Evolutionary conservation across 2,888 invertebrate species (phyloP), one percentile per base, ranked within the genome.

Genomic region (Mesoligia furuncula): DNA sequence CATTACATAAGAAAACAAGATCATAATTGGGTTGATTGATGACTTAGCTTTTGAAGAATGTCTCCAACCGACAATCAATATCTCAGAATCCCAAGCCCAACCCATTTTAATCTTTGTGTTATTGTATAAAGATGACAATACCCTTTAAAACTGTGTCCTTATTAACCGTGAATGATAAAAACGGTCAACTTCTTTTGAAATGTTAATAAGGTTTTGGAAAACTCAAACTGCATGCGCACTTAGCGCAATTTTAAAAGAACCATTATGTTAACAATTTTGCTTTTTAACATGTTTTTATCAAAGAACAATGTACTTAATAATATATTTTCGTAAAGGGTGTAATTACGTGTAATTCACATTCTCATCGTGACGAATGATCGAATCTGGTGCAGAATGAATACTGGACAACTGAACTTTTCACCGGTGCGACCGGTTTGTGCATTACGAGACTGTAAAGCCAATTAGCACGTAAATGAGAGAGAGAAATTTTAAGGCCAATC

Each of bases 271-370:
- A 48, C 24, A 54, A 65, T 31, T 48, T 73, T 39, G 45, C 36
- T 36, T 65, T 59, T 66, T 15, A 61, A 45, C 42, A 54, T n/a
- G 27, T 64, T 72, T 74, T 80, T 36, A 70, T 31, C 8, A 31
- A 24, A 73, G 39, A 71, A 77, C 73, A 71, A 81, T 68, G 64
- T 76, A n/a, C n/a, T n/a, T n/a, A n/a, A n/a, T n/a, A 31, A 59
- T 69, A 62, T 69, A 72, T 79, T 87, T 72, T 62, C 67, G 68
- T 82, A 77, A 84, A 75, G 84, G 39, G 54, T 85, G 80, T 85
- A 85, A 90, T 90, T 87, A 88, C 71, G 73, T 68, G 81, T 82
- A 87, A 87, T 89, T 87, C 87, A 79, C 80, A 79, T 83, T 77
- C 69, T 75, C 82, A 80, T 82, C 83, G 85, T 85, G 85, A 87